These are phyloP conservation scores for Ashinkailepas kermadecensis DNA, from an alignment of 2,888 invertebrate genomes.

Conservation along the genomic window DNA sequence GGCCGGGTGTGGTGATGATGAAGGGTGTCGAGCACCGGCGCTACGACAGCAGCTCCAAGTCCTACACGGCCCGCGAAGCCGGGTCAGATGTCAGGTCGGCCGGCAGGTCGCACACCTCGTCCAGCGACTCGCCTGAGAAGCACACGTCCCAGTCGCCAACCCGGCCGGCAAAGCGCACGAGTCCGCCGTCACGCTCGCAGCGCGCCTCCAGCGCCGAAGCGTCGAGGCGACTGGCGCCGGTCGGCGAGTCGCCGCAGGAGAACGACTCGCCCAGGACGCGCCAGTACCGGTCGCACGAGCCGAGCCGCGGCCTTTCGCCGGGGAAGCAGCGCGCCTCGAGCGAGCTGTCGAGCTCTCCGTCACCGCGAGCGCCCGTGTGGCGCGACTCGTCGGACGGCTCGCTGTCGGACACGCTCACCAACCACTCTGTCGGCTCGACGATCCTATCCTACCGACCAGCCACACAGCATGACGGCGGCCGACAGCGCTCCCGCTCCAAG, in stretches of 20 bases:
- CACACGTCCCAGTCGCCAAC: not conserved
- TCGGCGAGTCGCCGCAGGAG: not conserved
- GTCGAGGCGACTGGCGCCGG: not conserved
- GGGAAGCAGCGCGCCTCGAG: not conserved
- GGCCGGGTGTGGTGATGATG: not conserved
- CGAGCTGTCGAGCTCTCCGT: not conserved
- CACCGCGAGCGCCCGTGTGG: conserved; percentile 13
- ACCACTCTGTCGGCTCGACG: not conserved
- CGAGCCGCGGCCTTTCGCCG: not conserved
- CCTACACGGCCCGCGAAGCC: not conserved
- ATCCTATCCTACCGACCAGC: not conserved
- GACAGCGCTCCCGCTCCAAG: not conserved
- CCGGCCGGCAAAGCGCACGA: not conserved
- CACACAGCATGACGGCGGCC: not conserved
- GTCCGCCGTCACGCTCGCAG: not conserved
- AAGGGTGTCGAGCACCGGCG: conserved; percentile 12
- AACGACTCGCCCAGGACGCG: not conserved
- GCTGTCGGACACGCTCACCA: conserved; percentile 4
- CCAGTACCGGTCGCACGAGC: not conserved
- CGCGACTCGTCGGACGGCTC: not conserved
- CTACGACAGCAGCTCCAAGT: not conserved
- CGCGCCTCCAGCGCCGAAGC: conserved; percentile 1
- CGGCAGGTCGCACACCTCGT: not conserved
- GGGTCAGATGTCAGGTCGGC: not conserved
- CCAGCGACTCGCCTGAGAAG: not conserved